These are phyloP conservation scores for Fragum fragum DNA, from an alignment of 2,888 invertebrate genomes.

Conservation along the genomic window DNA sequence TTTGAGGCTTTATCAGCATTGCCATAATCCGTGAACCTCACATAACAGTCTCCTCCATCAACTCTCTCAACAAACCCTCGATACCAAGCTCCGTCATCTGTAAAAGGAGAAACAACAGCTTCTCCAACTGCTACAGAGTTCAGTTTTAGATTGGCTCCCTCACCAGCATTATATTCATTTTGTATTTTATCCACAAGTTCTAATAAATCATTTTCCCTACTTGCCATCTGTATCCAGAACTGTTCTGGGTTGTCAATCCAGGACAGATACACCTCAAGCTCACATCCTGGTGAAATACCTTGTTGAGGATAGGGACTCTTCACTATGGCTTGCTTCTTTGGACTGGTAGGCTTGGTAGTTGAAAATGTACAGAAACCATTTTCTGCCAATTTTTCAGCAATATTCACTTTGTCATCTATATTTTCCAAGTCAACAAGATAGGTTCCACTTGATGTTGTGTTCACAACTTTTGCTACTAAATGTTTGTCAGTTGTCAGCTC, in stretches of 20 bases:
- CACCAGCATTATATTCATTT: conserved; percentile 65
- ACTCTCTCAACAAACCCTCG: conserved; percentile 89
- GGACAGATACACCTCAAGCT: conserved; percentile 69
- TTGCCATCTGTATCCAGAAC: conserved; percentile 74
- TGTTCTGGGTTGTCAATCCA: conserved; percentile 72
- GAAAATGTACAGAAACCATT: conserved; percentile 61
- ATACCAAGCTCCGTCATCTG: conserved; percentile 91
- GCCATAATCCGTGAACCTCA: conserved; percentile 82
- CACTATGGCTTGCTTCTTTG: conserved; percentile 49
- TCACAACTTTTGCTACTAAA: conserved; percentile 63
- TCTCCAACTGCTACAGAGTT: conserved; percentile 48
- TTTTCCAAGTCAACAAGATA: conserved; percentile 67
- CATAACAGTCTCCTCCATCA: conserved; percentile 76
- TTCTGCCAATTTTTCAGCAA: conserved; percentile 63
- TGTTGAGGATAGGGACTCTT: conserved; percentile 62
- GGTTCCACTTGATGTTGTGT: conserved; percentile 35
- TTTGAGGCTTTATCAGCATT: conserved; percentile 77
- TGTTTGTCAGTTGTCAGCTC: conserved; percentile 68
- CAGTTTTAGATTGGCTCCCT: conserved; percentile 40
- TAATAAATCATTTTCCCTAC: conserved; percentile 63
- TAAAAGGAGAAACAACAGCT: conserved; percentile 88
- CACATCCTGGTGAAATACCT: conserved; percentile 31
- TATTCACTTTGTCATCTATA: conserved; percentile 58
- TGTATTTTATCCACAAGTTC: conserved; percentile 70
- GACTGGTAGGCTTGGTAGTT: conserved; percentile 22